phyloP scores from a whole-genome alignment of 2,888 invertebrate species.

The Trachelus iudaicus region DNA sequence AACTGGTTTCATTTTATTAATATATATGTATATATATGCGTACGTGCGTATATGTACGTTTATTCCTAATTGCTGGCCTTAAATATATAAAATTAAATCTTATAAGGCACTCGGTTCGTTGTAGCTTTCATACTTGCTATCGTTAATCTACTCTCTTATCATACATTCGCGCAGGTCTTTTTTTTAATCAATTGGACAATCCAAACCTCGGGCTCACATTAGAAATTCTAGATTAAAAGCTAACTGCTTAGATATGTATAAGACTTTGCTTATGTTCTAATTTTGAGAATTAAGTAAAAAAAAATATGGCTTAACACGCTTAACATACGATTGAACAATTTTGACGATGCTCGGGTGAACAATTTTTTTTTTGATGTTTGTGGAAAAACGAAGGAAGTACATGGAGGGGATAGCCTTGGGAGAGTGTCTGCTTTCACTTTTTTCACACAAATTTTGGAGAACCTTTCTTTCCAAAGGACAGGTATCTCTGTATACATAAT shows the following conservation, averaged over 20 bases:
- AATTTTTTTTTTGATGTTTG: slow-evolving; percentile 5
- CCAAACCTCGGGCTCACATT: neutral
- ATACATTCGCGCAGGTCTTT: neutral
- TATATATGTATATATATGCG: neutral
- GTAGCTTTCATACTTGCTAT: neutral
- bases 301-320: slow-evolving; percentile 4
- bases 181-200: neutral
- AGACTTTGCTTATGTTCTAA: slow-evolving; percentile 30
- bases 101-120: slow-evolving; percentile 30
- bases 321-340: neutral
- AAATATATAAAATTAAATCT: slow-evolving; percentile 22
- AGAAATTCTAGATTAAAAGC: neutral
- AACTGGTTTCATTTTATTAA: slow-evolving; percentile 5
- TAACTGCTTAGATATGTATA: slow-evolving; percentile 27
- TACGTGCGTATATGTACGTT: neutral
- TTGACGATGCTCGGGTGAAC: neutral
- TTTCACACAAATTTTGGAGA: neutral
- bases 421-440: neutral
- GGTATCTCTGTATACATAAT: neutral
- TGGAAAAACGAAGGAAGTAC: slow-evolving; percentile 16
- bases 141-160: neutral
- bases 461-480: neutral
- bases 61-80: slow-evolving; percentile 11
- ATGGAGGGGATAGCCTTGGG: neutral
- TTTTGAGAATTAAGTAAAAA: slow-evolving; percentile 25